These are phyloP conservation scores for Malachius bipustulatus DNA, from an alignment of 2,888 invertebrate species.

Conservation along the genomic window DNA sequence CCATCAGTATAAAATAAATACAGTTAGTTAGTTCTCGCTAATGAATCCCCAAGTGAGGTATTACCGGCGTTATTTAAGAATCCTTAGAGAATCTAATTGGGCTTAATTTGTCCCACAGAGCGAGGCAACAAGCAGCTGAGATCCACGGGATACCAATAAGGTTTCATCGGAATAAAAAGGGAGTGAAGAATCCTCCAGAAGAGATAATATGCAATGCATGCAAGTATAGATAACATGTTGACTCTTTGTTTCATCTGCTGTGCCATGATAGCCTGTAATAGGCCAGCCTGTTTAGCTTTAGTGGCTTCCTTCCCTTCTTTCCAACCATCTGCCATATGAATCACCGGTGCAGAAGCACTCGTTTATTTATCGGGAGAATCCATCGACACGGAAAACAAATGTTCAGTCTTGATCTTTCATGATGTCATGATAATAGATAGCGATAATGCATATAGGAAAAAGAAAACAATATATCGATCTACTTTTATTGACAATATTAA, in stretches of 20 bases:
- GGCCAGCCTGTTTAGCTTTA: slow-evolving; percentile 12
- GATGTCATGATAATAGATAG: too few species aligned
- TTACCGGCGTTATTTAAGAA: too few species aligned
- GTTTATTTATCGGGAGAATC: slow-evolving; percentile 31
- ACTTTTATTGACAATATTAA: too few species aligned
- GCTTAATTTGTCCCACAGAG: not conserved
- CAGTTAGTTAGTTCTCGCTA: too few species aligned
- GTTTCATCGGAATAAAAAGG: slow-evolving; percentile 1
- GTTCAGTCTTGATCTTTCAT: too few species aligned
- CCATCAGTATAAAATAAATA: too few species aligned
- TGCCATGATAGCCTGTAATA: slow-evolving; percentile 19
- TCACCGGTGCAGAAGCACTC: slow-evolving; percentile 29
- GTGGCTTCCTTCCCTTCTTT: slow-evolving; percentile 23
- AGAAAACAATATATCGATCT: too few species aligned
- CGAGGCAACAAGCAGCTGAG: slow-evolving; percentile 1
- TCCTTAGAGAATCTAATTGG: too few species aligned
- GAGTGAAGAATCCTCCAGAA: not conserved
- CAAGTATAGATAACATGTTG: slow-evolving; percentile 2
- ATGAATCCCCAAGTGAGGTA: too few species aligned
- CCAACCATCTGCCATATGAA: slow-evolving; percentile 32
- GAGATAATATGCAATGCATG: too few species aligned
- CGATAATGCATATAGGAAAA: too few species aligned
- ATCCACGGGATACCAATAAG: slow-evolving; percentile 2
- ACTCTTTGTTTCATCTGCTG: slow-evolving; percentile 24
- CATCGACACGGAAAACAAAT: too few species aligned